Base-by-base conservation (phyloP, 2,888 invertebrate species). In the Cyaniris semiargus region DNA sequence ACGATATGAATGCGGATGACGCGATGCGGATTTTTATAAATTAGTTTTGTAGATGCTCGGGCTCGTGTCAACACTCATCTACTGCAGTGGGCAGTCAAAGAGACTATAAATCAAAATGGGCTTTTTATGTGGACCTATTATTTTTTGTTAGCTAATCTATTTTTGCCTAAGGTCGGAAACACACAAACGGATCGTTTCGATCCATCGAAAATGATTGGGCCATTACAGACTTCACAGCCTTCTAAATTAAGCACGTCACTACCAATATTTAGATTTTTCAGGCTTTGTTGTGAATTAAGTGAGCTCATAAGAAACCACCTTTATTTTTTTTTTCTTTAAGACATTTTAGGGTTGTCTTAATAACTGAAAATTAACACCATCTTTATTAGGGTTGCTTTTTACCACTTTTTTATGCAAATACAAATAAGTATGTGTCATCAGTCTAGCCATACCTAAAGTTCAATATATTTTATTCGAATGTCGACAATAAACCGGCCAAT, bases 11-110 rank as follows among this genome's bases (percentile, higher is more conserved):
- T 72, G 72, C 72, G 44, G 72, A 72, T 72, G 72, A 44, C 72
- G 44, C 72, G 72, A 72, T 72, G 72, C 72, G 72, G 72, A 72
- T 44, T 44, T 72, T 72, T 72, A 38, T 38, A 44, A 72, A 72
- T 72, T 72, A 38, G 21, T 44, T 72, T 72, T 72, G 72, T 66
- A 31, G 23, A 60, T 23, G 60, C 23, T 23, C 60, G 60, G 10
- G 66, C 27, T 66, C 27, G 27, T 66, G 66, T 66, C 66, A 66
- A 66, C 66, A 66, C 27, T 66, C 66, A 18, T 66, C 27, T 4
- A 31, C 66, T 66, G 66, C 27, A 66, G 66, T 66, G 27, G 1
- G 27, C 18, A 18, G 18, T 66, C 31, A n/a, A n/a, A n/a, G n/a
- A 18, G 66, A 27, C 27, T 66, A 31, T 15, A 66, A 66, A 66